Evolutionary conservation across 2,888 invertebrate genomes (phyloP), one percentile per base, ranked within the genome.

Genomic region (Fragum sueziense): DNA sequence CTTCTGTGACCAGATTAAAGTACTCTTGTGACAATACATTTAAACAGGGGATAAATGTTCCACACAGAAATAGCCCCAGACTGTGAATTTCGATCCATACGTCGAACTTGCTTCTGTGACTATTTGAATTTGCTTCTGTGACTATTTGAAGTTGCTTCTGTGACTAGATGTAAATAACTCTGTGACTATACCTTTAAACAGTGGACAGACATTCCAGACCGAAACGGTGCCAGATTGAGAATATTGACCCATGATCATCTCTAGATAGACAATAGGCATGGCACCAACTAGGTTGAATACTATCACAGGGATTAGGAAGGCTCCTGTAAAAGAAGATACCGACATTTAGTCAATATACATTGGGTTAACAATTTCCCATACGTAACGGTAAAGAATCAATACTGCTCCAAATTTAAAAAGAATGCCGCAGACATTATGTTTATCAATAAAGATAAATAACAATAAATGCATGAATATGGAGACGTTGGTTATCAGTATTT

Each of bases 201-300:
- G 59, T 1, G 85, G 85, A 72, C 81, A 81, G 11, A 85, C 83
- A 14, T 75, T 81, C 85, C 85, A 85, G 47, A 78, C 83, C 17
- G 81, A 73, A 9, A 85, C 76, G 11, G 85, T 81, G 25, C 85
- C 81, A 1, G 77, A 70, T 34, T 81, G 81, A 0, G 81, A 79
- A 71, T 85, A 85, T 52, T 85, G 85, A 0, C 85, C 85, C 78
- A 85, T 79, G 14, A 83, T 77, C 81, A 83, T 83, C 78, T 85
- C 85, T 34, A 85, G 65, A 33, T 83, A 83, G 0, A 85, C 81
- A 20, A 85, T 77, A 25, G 85, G 85, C 22, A 85, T 80, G 0
- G 81, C 83, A 1, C 83, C 84, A 33, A 81, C 61, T 1, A 84
- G 29, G 51, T 84, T 84, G 68, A 84, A 84, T 47, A 84, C 68